A percentile compares a stretch with the other conserved stretches of the same genome.
Evolutionary conservation across 2,113 vertebrate species (phyloP).

Genomic region (Buteo buteo): DNA sequence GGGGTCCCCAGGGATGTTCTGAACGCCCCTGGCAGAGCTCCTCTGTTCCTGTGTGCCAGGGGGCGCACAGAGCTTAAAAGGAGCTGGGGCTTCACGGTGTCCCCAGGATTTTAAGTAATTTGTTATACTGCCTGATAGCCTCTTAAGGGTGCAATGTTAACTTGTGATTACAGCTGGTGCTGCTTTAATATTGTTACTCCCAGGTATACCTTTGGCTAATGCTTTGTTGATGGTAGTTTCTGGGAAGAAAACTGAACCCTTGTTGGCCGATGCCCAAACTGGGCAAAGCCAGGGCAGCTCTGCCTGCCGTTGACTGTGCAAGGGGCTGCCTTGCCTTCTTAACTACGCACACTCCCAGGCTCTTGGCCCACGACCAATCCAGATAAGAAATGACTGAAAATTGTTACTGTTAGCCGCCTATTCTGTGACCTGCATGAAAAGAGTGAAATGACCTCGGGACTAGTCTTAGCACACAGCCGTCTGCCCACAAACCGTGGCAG

Average conservation of each 20-base stretch:
- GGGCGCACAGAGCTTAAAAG: not conserved
- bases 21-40: not conserved
- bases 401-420: not conserved
- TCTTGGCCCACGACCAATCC: not conserved
- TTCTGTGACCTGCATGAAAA: not conserved
- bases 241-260: not conserved
- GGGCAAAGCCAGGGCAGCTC: not conserved
- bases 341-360: not conserved
- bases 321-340: not conserved
- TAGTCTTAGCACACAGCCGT: not conserved
- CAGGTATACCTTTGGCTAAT: not conserved
- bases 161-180: not conserved
- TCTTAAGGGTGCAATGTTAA: not conserved
- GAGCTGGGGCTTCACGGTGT: not conserved
- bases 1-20: not conserved
- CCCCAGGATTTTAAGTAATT: not conserved
- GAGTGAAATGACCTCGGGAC: not conserved
- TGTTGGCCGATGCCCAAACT: not conserved
- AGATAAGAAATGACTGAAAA: slow-evolving; percentile 14
- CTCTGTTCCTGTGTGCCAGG: not conserved
- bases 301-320: not conserved
- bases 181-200: not conserved
- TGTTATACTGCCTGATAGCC: not conserved
- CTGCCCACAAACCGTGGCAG: not conserved
- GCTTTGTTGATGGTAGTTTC: not conserved